Base-by-base conservation (phyloP, 2,888 invertebrate genomes). In the Elysia crispata region DNA sequence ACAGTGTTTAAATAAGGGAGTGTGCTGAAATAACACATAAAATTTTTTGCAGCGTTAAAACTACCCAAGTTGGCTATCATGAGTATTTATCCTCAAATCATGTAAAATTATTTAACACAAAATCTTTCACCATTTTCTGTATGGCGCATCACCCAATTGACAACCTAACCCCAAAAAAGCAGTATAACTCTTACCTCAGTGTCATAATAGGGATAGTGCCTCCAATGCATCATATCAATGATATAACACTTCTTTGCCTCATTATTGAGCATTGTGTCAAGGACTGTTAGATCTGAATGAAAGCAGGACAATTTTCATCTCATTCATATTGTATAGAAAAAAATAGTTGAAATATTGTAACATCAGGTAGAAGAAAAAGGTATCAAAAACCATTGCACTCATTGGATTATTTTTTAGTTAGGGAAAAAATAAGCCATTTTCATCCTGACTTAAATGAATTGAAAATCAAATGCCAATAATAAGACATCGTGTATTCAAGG, bases 161-260 rank as follows among this genome's bases (percentile, higher is more conserved):
- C 23, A 66, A n/a, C n/a, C 30, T 28, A 57, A 54, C 31, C 11
- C n/a, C 0, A 57, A 41, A 23, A 60, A 1, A 25, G 49, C 41
- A 41, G 41, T 11, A 41, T 41, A 6, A 41, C 11, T 41, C 41
- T 60, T 30, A 81, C 82, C 78, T 82, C 82, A 54, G 80, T 64
- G 15, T 81, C 76, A 57, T 82, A 82, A 60, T 82, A 82, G 25
- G 82, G 82, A 54, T 72, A 76, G 72, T 82, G 80, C 18, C 76
- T 82, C 82, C 82, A 82, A 64, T 81, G 79, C 33, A 82, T 62
- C 67, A 82, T 18, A 50, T 82, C 82, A 23, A 82, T 33, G 18
- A 82, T 72, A 60, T 76, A 82, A 62, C 79, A 79, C 18, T 49
- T 66, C 33, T 79, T 76, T 67, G 76, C 72, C 33, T 76, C 73